Evolutionary conservation across 1,140 invertebrate genomes (phyloP).

Genomic region (Drosophila ficusphila): DNA sequence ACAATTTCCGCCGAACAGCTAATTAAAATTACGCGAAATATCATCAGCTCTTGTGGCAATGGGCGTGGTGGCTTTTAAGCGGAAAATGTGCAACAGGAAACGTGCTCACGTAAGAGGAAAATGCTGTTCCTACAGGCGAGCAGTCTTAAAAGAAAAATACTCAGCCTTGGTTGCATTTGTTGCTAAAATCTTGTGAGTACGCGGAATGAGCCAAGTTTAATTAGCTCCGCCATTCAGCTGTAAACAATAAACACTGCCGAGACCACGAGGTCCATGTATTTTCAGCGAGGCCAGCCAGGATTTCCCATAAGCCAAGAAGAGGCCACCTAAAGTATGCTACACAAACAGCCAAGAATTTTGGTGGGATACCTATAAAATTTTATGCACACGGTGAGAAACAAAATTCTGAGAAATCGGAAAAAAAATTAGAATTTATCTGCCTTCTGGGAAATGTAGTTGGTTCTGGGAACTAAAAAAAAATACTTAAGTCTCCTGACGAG

Average conservation of each 20-base stretch:
- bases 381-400: background rate
- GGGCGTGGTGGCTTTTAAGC: slow-evolving; percentile 16
- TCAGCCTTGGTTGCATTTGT: no score
- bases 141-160: slow-evolving; percentile 2
- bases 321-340: slow-evolving; percentile 42
- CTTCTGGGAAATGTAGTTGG: no score
- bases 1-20: slow-evolving; percentile 65
- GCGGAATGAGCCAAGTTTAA: slow-evolving; percentile 25
- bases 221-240: slow-evolving; percentile 27
- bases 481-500: no score
- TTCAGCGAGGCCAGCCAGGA: background rate
- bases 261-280: background rate
- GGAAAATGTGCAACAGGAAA: slow-evolving; percentile 62
- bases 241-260: slow-evolving; percentile 8
- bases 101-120: slow-evolving; percentile 51
- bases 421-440: background rate
- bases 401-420: background rate
- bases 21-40: slow-evolving; percentile 76
- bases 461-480: no score
- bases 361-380: background rate
- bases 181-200: no score
- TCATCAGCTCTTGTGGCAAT: slow-evolving; percentile 21
- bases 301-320: background rate
- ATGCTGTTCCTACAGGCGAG: slow-evolving; percentile 18
- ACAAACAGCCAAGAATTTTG: background rate